Evolutionary conservation across 1,140 invertebrate species (phyloP).

Genomic region (Tetragnatha versicolor): DNA sequence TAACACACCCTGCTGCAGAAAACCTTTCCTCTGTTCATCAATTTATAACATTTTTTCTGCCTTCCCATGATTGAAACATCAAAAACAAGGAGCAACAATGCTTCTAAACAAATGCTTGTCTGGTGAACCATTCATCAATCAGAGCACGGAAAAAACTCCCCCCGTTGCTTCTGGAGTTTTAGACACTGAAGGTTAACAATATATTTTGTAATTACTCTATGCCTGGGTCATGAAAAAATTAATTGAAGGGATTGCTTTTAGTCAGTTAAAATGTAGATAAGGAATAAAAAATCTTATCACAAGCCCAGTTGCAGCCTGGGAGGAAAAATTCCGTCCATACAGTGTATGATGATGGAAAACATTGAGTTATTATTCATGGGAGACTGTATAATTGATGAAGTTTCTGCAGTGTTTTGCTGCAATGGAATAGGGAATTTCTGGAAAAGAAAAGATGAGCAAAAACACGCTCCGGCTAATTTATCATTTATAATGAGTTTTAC

Average conservation of each 20-base stretch:
- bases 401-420: slow-evolving; percentile 1
- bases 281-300: background rate
- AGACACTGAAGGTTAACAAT: no score
- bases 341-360: slow-evolving; percentile 40
- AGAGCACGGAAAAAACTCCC: no score
- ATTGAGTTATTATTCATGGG: slow-evolving; percentile 44
- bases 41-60: no score
- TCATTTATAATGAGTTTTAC: slow-evolving; percentile 44
- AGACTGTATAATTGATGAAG: slow-evolving; percentile 39
- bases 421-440: slow-evolving; percentile 6
- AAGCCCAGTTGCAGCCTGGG: slow-evolving; percentile 1
- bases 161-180: no score
- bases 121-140: no score
- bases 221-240: slow-evolving; percentile 6
- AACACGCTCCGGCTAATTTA: slow-evolving; percentile 17
- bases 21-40: no score
- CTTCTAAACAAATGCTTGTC: no score
- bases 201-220: slow-evolving; percentile 15
- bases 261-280: slow-evolving; percentile 17
- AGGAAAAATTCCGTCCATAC: background rate
- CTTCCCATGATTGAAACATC: no score
- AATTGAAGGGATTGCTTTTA: background rate
- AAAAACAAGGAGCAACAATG: no score
- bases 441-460: slow-evolving; percentile 31
- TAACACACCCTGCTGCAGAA: no score